Conservation (phyloP, 2,888 invertebrate genomes). For the Himalopsyche japonica region DNA sequence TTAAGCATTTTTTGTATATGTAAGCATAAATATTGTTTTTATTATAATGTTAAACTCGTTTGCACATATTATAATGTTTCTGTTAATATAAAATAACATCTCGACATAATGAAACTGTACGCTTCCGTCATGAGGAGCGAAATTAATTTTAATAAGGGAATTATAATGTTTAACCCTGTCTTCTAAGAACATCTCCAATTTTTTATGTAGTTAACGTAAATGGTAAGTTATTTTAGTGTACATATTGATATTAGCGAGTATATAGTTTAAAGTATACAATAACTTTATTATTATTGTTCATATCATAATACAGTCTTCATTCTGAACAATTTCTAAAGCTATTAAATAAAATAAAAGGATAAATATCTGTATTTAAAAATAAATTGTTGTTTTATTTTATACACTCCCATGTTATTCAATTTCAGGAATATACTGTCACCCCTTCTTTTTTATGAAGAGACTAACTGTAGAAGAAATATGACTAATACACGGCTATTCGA, state of each 20-base stretch:
- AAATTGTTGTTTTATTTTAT: slow-evolving; percentile 29
- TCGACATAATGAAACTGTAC: background rate
- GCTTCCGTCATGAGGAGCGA: background rate
- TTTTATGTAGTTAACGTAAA: slow-evolving; percentile 28
- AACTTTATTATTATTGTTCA: slow-evolving; percentile 62
- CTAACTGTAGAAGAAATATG: too few relatives aligned
- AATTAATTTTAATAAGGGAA: background rate
- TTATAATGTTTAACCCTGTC: slow-evolving; percentile 21
- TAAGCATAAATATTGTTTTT: slow-evolving; percentile 4
- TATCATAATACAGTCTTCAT: slow-evolving; percentile 80
- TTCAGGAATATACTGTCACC: background rate
- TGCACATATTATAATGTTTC: slow-evolving; percentile 19
- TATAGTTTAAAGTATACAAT: slow-evolving; percentile 45
- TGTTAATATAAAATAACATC: slow-evolving; percentile 11
- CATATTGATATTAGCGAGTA: slow-evolving; percentile 43
- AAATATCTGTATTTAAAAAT: slow-evolving; percentile 58
- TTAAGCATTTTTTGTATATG: background rate
- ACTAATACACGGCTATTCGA: too few relatives aligned
- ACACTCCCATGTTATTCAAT: background rate
- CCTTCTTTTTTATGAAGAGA: too few relatives aligned
- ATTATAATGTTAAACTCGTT: slow-evolving; percentile 23
- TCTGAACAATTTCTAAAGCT: slow-evolving; percentile 79
- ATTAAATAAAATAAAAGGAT: slow-evolving; percentile 63
- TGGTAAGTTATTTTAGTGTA: slow-evolving; percentile 26
- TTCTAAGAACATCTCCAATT: slow-evolving; percentile 32